phyloP scores from a whole-genome alignment of 2,113 vertebrate species.

The Struthidea cinerea region DNA sequence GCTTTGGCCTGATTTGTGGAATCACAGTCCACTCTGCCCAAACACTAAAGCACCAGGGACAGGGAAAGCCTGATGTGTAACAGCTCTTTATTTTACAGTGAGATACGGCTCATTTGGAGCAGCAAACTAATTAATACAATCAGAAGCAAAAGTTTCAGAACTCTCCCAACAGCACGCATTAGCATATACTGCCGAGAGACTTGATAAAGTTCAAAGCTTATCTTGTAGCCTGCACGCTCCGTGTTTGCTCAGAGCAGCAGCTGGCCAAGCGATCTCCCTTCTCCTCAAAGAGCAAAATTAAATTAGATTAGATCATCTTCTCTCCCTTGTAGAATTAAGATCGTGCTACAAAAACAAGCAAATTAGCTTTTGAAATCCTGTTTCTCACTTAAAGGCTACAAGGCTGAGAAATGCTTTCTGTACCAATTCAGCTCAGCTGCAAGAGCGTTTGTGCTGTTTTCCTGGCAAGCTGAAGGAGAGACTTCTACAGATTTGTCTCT shows the following conservation, averaged over 20 bases:
- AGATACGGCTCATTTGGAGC: slow-evolving; percentile 12
- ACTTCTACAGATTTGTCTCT: not conserved
- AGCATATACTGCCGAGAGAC: slow-evolving; percentile 57
- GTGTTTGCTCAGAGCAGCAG: slow-evolving; percentile 64
- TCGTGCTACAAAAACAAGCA: slow-evolving; percentile 56
- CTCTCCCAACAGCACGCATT: slow-evolving; percentile 56
- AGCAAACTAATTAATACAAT: slow-evolving; percentile 54
- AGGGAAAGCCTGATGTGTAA: not conserved
- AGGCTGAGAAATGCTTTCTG: not conserved
- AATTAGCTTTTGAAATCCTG: slow-evolving; percentile 51
- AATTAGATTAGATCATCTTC: slow-evolving; percentile 70
- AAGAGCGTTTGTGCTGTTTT: not conserved
- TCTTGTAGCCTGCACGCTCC: slow-evolving; percentile 48
- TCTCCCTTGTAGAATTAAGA: slow-evolving; percentile 61
- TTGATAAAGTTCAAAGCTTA: slow-evolving; percentile 71
- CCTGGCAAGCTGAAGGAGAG: not conserved
- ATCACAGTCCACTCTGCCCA: not conserved
- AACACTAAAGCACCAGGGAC: not conserved
- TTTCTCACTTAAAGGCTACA: not conserved
- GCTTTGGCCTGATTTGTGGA: not conserved
- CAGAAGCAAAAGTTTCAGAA: slow-evolving; percentile 39
- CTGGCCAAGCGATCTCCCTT: slow-evolving; percentile 62
- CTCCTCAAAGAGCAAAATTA: slow-evolving; percentile 71
- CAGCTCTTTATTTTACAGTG: not conserved
- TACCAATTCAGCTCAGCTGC: not conserved